Conservation (phyloP, 1,140 invertebrate species). For the Drosophila orosa region DNA sequence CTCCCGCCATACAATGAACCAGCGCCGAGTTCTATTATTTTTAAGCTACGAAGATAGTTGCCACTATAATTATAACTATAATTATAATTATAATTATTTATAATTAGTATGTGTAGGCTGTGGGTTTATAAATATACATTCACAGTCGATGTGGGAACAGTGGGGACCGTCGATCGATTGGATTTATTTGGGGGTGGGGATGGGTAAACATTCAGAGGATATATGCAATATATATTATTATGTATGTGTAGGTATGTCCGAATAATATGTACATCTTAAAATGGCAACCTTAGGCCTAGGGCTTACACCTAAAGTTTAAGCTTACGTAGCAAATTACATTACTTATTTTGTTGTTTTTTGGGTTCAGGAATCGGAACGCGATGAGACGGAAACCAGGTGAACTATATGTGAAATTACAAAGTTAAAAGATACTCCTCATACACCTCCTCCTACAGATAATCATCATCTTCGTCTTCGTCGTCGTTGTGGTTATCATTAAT, state of each 20-base stretch:
- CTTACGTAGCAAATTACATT: constrained; percentile 36
- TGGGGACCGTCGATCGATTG: constrained; percentile 1
- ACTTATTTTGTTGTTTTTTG: neutral
- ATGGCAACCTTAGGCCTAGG: constrained; percentile 35
- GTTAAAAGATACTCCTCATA: neutral
- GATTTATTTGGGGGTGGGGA: neutral
- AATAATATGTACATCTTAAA: constrained; percentile 69
- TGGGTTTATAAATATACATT: constrained; percentile 39
- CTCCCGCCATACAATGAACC: constrained; percentile 25
- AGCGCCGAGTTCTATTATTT: constrained; percentile 27
- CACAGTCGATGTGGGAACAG: constrained; percentile 28
- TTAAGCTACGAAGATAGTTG: constrained; percentile 39
- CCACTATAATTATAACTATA: constrained; percentile 13
- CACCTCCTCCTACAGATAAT: constrained; percentile 2
- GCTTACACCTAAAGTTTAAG: constrained; percentile 9
- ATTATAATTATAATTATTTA: constrained; percentile 5
- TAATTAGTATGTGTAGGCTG: constrained; percentile 14
- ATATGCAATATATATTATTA: constrained; percentile 15
- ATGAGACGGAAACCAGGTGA: constrained; percentile 32
- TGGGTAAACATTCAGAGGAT: constrained; percentile 21
- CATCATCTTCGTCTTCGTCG: constrained; percentile 22
- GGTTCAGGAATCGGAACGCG: constrained; percentile 9
- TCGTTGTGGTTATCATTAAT: constrained; percentile 31
- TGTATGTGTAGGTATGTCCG: constrained; percentile 10
- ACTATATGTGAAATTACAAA: constrained; percentile 7